phyloP scores from a whole-genome alignment of 92 coral and sea anemone genomes.

The Bergia puertoricense region DNA sequence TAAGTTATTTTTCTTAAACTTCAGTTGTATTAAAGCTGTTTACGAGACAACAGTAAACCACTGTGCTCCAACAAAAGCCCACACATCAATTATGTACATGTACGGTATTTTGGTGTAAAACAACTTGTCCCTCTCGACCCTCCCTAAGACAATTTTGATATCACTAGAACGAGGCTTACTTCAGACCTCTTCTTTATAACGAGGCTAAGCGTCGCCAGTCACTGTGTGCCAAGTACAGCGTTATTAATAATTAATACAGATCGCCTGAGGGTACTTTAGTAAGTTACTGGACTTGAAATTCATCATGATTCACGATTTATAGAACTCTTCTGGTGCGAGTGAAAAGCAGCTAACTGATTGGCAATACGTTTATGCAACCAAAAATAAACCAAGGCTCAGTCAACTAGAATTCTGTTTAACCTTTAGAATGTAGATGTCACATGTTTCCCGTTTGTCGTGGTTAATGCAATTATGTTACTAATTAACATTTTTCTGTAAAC shows the following conservation, averaged over 20 bases:
- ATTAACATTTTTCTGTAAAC: background rate
- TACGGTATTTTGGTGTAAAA: background rate
- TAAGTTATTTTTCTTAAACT: too few species aligned
- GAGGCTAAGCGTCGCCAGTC: background rate
- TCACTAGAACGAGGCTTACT: background rate
- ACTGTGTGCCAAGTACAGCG: background rate
- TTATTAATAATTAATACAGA: too few species aligned
- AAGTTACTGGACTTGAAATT: too few species aligned
- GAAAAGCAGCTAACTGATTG: background rate
- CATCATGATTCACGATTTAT: background rate
- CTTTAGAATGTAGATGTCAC: background rate
- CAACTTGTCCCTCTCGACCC: constrained; percentile 32
- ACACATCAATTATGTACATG: too few species aligned
- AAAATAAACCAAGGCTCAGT: background rate
- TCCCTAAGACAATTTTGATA: background rate
- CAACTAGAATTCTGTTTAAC: too few species aligned
- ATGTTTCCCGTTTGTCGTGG: background rate
- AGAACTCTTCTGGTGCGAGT: too few species aligned
- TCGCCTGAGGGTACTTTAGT: too few species aligned
- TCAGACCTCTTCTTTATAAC: background rate
- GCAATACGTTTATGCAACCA: background rate
- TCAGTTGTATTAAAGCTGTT: background rate
- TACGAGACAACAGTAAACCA: background rate
- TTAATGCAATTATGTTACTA: background rate
- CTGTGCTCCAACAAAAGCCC: too few species aligned